Evolutionary conservation across 2,797 vertebrate species (phyloP), one percentile per base, ranked within the genome.

Genomic region (Choloepus didactylus): DNA sequence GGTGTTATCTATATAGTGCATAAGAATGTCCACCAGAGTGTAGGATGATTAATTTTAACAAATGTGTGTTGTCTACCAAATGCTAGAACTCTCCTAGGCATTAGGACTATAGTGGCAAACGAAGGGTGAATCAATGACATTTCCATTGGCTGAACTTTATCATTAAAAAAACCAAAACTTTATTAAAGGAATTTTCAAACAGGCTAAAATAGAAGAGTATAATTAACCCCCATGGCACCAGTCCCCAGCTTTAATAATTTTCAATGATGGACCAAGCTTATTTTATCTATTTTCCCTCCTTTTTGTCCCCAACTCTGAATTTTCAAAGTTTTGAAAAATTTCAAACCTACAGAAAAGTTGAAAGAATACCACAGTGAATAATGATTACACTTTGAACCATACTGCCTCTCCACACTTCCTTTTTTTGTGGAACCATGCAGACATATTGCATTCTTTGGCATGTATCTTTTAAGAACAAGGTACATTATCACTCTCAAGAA

Each of bases 101-200:
- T 59, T 12, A 29, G 75, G 35, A 54, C 85, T 8, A 51, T 9
- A 69, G 64, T 11, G 18, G 83, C 12, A 51, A 56, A 67, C 1
- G 51, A 56, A 21, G 27, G 56, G 12, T 4, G 44, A 82, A 7
- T 85, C 81, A 85, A 7, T 9, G 79, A 49, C 51, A 51, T 31
- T 80, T 77, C 31, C 10, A n/a, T 0, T 10, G 31, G 59, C 16
- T 18, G 62, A 31, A 14, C 14, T 60, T 87, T 80, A 60, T 76
- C 5, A 51, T 72, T 76, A 25, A 4, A 70, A 38, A 18, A 15
- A 7, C 41, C 41, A 19, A 51, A 27, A 29, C 9, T 35, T 38
- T 16, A 76, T 25, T 15, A 67, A 56, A n/a, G 44, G 8, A 69
- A 66, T 75, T 92, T 95, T 83, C 60, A 73, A 91, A 89, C n/a